Evolutionary conservation across 2,113 vertebrate species (phyloP).

Genomic region (Peucedramus taeniatus): DNA sequence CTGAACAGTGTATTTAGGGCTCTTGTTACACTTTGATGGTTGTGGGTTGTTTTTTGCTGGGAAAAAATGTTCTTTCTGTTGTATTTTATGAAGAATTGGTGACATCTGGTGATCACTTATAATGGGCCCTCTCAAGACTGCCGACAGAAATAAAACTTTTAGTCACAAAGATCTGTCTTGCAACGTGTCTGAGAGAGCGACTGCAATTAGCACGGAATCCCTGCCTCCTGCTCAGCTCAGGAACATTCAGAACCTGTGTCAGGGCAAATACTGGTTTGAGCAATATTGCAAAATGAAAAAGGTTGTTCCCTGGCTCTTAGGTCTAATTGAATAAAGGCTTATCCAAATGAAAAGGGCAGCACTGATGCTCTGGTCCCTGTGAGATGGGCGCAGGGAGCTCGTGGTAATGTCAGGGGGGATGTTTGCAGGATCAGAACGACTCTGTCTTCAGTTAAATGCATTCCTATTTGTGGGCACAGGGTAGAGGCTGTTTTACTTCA

Average conservation of each 20-base stretch:
- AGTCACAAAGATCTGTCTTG: neutral
- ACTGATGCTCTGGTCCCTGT: neutral
- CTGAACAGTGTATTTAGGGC: neutral
- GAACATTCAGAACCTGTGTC: neutral
- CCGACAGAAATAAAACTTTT: neutral
- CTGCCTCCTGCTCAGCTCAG: neutral
- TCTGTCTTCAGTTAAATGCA: neutral
- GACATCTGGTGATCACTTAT: conserved; percentile 33
- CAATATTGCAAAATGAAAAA: neutral
- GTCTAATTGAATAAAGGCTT: neutral
- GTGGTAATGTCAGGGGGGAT: neutral
- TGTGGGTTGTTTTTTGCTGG: neutral
- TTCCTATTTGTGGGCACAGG: neutral
- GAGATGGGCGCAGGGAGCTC: accelerated
- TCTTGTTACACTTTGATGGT: neutral
- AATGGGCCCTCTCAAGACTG: conserved; percentile 7
- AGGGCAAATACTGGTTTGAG: neutral
- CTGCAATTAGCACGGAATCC: neutral
- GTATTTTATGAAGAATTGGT: conserved; percentile 18
- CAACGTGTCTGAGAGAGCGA: accelerated
- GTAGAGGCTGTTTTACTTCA: neutral
- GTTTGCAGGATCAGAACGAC: accelerated
- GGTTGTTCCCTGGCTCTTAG: neutral
- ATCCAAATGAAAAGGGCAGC: neutral
- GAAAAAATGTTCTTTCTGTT: neutral